Conservation (phyloP, 2,797 vertebrate genomes). For the Pseudochirops corinnae region DNA sequence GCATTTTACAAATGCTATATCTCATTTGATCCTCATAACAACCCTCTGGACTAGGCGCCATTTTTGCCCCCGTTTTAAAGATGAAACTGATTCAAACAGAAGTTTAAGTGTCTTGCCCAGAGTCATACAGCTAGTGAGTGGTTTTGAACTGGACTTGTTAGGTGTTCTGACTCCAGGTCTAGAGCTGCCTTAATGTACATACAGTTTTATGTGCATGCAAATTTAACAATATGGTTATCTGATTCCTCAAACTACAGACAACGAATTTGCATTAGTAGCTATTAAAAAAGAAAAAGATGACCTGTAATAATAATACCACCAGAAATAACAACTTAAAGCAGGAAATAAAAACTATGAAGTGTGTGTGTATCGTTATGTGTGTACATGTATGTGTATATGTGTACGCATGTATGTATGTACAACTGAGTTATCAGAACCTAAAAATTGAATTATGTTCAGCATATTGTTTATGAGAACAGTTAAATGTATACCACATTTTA, state of each 20-base stretch:
- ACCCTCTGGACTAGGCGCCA: neutral
- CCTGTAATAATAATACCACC: neutral
- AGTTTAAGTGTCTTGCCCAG: neutral
- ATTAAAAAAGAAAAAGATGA: neutral
- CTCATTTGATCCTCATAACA: neutral
- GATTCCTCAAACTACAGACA: neutral
- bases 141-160: neutral
- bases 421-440: neutral
- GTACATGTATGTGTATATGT: no score
- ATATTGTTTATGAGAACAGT: neutral
- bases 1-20: neutral
- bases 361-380: no score
- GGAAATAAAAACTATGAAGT: neutral
- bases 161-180: neutral
- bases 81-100: neutral
- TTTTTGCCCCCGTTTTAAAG: neutral
- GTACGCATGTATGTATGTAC: neutral
- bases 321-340: neutral
- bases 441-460: neutral
- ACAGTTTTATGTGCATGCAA: neutral
- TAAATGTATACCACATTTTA: neutral
- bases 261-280: neutral
- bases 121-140: neutral
- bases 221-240: neutral
- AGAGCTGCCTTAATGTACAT: neutral